Conservation (phyloP, 2,888 invertebrate species). For the Apamea anceps region DNA sequence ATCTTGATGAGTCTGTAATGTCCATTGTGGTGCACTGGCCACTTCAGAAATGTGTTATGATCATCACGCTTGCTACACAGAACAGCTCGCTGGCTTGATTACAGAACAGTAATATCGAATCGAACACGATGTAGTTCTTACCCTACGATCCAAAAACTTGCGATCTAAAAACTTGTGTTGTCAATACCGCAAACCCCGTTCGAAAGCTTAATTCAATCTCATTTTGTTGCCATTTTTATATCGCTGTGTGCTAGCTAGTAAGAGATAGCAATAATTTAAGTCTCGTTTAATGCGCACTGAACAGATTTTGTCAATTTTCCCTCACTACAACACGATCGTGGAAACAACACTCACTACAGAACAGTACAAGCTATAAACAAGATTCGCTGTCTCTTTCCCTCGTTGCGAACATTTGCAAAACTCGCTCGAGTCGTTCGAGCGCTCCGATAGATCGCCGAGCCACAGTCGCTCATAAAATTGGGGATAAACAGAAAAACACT, state of each 20-base stretch:
- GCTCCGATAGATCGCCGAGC: conserved; percentile 53
- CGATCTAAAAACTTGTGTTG: not conserved
- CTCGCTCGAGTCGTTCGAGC: conserved; percentile 39
- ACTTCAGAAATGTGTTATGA: not conserved
- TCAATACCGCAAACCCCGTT: not conserved
- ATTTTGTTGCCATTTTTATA: not conserved
- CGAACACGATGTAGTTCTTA: not conserved
- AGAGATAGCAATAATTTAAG: not conserved
- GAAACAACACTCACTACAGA: not conserved
- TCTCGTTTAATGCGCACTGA: not conserved
- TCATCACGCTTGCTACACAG: too few species aligned
- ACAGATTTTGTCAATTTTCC: conserved; percentile 4
- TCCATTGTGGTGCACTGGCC: not conserved
- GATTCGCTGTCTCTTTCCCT: conserved; percentile 12
- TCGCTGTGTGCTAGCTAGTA: not conserved
- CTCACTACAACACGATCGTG: not conserved
- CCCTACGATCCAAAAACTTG: not conserved
- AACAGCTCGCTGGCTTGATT: not conserved
- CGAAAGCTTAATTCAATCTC: not conserved
- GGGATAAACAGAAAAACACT: conserved; percentile 73
- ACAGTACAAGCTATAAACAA: conserved; percentile 11
- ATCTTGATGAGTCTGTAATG: conserved; percentile 17
- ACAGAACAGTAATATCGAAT: not conserved
- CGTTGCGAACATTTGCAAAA: conserved; percentile 34
- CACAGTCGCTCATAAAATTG: conserved; percentile 65